Base-by-base conservation (phyloP, 2,888 invertebrate genomes). In the Sinodicranocentrus sp. region DNA sequence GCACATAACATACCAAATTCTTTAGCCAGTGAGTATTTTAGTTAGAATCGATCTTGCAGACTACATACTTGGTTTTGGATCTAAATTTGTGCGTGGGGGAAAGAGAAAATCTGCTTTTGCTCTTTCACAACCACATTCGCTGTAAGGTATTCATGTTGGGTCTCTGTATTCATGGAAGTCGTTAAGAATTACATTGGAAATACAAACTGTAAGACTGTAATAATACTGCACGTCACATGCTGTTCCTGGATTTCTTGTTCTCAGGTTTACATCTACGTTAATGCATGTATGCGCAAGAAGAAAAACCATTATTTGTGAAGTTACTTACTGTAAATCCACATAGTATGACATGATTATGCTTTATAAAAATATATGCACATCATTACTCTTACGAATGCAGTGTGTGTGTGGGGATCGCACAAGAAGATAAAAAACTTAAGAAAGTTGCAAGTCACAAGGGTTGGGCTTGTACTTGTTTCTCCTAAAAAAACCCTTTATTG, bases 391-490 rank as follows among this genome's bases (percentile, higher is more conserved):
- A 61, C 48, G 17, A 17, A 52, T 23, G 25, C 10, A 48, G 59
- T 78, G 48, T 57, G 43, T 43, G 52, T 25, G 52, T 21, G 28
- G 71, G 80, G 80, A 79, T 80, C 80, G 65, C 80, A 80, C 80
- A 80, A 73, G 80, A 80, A 73, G 80, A 80, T 79, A 71, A 65
- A 67, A 80, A 80, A 57, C 67, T 73, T 73, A 80, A 80, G 80
- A 80, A 80, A 80, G 73, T 80, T 80, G 73, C 80, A 80, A 80
- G 80, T 80, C 80, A 80, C 39, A 33, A 8, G 79, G 73, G 73
- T 73, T 67, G 44, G 43, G 67, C 23, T 33, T 61, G 61, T 10
- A 33, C 33, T 33, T 33, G 5, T 10, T 33, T 33, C 33, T 6
- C 33, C 33, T 10, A 33, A 33, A n/a, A n/a, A n/a, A n/a, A n/a